Evolutionary conservation across 1,140 invertebrate species (phyloP).

Genomic region (Listronotus oregonensis): DNA sequence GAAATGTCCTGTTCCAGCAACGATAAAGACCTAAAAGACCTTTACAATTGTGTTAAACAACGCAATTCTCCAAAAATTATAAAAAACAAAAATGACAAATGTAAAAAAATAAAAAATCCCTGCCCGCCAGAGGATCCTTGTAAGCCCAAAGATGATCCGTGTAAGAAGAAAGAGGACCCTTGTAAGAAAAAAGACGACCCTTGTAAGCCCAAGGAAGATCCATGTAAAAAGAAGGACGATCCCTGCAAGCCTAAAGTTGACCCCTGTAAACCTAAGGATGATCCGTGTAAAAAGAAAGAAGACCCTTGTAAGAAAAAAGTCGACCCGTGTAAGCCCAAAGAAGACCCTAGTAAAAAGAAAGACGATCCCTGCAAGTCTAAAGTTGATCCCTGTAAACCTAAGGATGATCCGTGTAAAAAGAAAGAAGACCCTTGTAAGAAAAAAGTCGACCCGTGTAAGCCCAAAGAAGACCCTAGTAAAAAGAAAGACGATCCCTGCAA

Average conservation of each 20-base stretch:
- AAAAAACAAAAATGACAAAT: background rate
- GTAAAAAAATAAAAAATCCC: background rate
- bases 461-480: constrained; percentile 22
- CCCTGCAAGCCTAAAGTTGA: constrained; percentile 21
- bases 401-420: background rate
- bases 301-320: constrained; percentile 19
- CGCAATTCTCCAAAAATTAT: constrained; percentile 5
- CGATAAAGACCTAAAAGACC: background rate
- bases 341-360: constrained; percentile 7
- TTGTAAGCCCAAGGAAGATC: constrained; percentile 21
- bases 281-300: constrained; percentile 5
- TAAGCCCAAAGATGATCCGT: constrained; percentile 7
- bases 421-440: constrained; percentile 7
- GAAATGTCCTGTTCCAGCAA: no score
- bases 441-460: constrained; percentile 10
- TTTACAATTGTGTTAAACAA: background rate
- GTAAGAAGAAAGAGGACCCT: constrained; percentile 24
- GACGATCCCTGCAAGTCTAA: background rate
- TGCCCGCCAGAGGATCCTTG: background rate
- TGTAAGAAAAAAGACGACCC: constrained; percentile 18
- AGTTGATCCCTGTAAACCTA: constrained; percentile 14
- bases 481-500: constrained; percentile 23
- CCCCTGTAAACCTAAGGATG: constrained; percentile 1
- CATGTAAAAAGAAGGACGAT: constrained; percentile 26
- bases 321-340: constrained; percentile 1